Conservation (phyloP, 1,140 invertebrate species). For the Meteorus sp. region DNA sequence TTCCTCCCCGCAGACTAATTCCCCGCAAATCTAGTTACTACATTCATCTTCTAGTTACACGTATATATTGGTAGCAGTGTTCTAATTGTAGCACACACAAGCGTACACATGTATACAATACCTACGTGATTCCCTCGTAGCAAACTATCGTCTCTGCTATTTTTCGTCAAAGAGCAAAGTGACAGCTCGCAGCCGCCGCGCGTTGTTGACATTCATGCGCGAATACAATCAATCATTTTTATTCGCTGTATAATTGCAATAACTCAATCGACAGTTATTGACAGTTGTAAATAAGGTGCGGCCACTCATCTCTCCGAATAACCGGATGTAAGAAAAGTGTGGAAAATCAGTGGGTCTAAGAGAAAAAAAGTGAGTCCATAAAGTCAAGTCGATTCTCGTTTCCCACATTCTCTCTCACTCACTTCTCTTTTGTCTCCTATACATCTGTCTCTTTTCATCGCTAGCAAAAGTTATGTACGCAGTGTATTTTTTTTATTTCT, state of each 20-base stretch:
- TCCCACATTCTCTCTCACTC: too few relatives aligned
- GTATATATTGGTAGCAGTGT: too few relatives aligned
- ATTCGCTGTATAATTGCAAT: background rate
- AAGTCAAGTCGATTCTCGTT: background rate
- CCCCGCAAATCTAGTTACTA: too few relatives aligned
- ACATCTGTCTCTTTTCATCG: too few relatives aligned
- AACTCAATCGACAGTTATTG: background rate
- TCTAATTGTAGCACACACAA: too few relatives aligned
- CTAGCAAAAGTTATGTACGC: background rate
- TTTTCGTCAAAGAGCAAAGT: constrained; percentile 42
- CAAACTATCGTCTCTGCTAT: constrained; percentile 29
- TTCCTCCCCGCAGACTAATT: too few relatives aligned
- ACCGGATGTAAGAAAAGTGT: background rate
- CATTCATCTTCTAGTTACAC: too few relatives aligned
- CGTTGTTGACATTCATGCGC: constrained; percentile 37
- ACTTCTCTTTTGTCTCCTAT: too few relatives aligned
- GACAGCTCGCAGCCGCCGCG: constrained; percentile 38
- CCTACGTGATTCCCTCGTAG: too few relatives aligned
- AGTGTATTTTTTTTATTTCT: background rate
- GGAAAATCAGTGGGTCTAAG: background rate
- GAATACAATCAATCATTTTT: constrained; percentile 27
- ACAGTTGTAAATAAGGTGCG: background rate
- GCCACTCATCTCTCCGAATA: background rate
- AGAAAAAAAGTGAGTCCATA: background rate
- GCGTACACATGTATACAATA: background rate